Evolutionary conservation across 2,888 invertebrate genomes (phyloP).

Genomic region (Urechis unicinctus): DNA sequence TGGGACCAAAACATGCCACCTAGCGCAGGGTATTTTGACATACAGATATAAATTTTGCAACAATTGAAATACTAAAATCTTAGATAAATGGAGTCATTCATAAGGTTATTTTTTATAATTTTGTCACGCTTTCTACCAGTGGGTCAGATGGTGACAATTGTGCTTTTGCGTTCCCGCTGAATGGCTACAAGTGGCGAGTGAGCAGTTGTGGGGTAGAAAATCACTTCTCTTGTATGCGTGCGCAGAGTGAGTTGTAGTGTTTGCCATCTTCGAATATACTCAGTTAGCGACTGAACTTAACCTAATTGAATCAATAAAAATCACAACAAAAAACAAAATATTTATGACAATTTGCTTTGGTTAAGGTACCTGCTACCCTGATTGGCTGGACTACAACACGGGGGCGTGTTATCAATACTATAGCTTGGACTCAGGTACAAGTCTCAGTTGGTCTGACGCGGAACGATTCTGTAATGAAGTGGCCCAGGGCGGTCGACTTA

Average conservation of each 20-base stretch:
- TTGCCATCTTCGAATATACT: too few relatives aligned
- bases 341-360: too few relatives aligned
- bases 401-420: neutral
- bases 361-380: neutral
- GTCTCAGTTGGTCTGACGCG: neutral
- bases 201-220: slow-evolving; percentile 8
- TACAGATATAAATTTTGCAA: too few relatives aligned
- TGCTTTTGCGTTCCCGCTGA: slow-evolving; percentile 5
- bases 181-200: slow-evolving; percentile 10
- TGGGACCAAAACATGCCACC: slow-evolving; percentile 3
- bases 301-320: too few relatives aligned
- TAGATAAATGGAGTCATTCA: too few relatives aligned
- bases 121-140: too few relatives aligned
- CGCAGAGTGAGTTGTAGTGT: slow-evolving; percentile 13
- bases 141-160: slow-evolving; percentile 10
- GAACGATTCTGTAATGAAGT: neutral
- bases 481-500: neutral
- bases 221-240: slow-evolving; percentile 12
- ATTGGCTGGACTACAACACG: neutral
- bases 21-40: neutral
- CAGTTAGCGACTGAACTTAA: too few relatives aligned
- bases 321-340: too few relatives aligned
- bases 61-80: too few relatives aligned
- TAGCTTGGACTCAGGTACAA: too few relatives aligned
- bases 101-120: too few relatives aligned